Base-by-base conservation (phyloP, 2,888 invertebrate genomes). In the Polyommatus iphigenia region DNA sequence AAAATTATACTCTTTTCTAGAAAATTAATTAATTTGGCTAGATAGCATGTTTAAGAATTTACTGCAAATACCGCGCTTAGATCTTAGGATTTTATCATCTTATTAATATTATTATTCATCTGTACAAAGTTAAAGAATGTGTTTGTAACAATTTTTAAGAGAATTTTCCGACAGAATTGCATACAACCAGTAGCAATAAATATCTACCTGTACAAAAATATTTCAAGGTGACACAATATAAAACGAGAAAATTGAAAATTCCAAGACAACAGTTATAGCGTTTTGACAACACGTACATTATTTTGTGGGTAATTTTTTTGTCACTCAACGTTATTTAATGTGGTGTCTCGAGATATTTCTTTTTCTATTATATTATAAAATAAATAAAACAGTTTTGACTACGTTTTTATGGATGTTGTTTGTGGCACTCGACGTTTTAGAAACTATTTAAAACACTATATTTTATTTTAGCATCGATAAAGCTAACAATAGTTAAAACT, bases 151-250 rank as follows among this genome's bases (percentile, higher is more conserved):
- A 46, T 41, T 41, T 41, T 41, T 41, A 41, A 8, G 41, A 41
- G 10, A 41, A 4, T 15, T 15, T 15, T 13, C 1, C 50, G 29
- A 67, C 13, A 29, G 15, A 29, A 13, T 67, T 29, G 13, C 15
- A 67, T 67, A 2, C 67, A 10, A 6, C 29, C 32, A 24, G 24
- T 32, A 5, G 73, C 13, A 73, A 73, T 46, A 46, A 73, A 46
- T 24, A 13, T 50, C 24, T 29, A 75, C 50, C 75, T 75, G 75
- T 29, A 50, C 24, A 50, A 75, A 72, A 75, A 54, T 75, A 75
- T 75, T 54, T 29, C 50, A 75, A 75, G 75, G 75, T 29, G 75
- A 75, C 75, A 54, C 24, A 29, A 54, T 50, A 75, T 54, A 41
- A 41, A 18, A 50, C 10, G 24, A 32, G 67, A 67, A 67, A 50